Base-by-base conservation (phyloP, 2,113 vertebrate species). In the Elachura formosa region DNA sequence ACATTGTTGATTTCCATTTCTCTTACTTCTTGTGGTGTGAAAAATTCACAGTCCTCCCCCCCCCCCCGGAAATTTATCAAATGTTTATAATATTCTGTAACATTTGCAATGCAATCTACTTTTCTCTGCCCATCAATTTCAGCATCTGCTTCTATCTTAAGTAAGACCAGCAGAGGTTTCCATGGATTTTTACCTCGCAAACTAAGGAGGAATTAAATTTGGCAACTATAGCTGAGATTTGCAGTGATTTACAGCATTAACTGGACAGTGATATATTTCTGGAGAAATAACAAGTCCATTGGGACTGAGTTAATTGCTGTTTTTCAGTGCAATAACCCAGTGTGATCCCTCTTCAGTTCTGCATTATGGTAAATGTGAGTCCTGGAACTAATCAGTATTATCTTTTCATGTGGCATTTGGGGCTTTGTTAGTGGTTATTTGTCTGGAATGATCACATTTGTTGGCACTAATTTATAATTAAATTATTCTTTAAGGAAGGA, bases 371-470 rank as follows among this genome's bases (percentile, higher is more conserved):
- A 76, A 90, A 88, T 75, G 67, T 62, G 69, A 87, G 48, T 89
- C 71, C 74, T 81, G 87, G 66, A 72, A 82, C 61, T 90, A 76
- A 93, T 90, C 68, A 58, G 38, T 90, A 38, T 86, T 94, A 80
- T 86, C 56, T 91, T 90, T 91, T 86, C 76, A 77, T 90, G 64
- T 81, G 75, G 46, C 9, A 7, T 91, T 96, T 93, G 75, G 75
- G 86, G 82, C 68, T 71, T 72, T 90, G 62, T 80, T 80, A 79
- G 84, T 58, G 68, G 48, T 71, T 82, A 67, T 84, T 96, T 91
- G 61, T 93, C 81, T 93, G 72, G 68, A 94, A 93, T 80, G 11
- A 71, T 91, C 77, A 40, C n/a, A 90, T 95, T 93, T 91, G 29
- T 80, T 94, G 88, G 79, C 59, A 64, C 31, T 82, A 92, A 79